Evolutionary conservation across 2,888 invertebrate species (phyloP).

Genomic region (Acronicta psi): DNA sequence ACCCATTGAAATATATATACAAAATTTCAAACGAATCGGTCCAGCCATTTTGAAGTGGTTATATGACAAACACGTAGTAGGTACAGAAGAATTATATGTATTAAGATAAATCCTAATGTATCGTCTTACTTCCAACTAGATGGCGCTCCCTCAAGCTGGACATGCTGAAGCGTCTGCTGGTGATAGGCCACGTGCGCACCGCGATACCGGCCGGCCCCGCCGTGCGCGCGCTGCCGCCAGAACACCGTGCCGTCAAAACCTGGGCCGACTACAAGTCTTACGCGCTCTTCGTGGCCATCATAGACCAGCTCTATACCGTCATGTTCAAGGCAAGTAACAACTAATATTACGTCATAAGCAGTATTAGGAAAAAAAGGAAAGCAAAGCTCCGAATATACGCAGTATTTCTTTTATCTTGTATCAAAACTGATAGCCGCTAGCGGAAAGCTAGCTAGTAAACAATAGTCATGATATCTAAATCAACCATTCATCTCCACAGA

Average conservation of each 20-base stretch:
- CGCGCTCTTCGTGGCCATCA: slow-evolving; percentile 94
- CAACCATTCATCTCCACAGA: slow-evolving; percentile 80
- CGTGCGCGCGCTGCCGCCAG: slow-evolving; percentile 86
- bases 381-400: no score
- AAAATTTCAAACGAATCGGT: no score
- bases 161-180: slow-evolving; percentile 93
- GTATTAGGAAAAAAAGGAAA: not conserved
- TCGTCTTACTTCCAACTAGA: slow-evolving; percentile 67
- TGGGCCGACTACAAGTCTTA: slow-evolving; percentile 96
- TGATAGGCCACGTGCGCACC: slow-evolving; percentile 93
- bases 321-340: slow-evolving; percentile 93
- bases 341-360: not conserved
- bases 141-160: slow-evolving; percentile 93
- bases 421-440: no score
- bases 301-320: slow-evolving; percentile 95
- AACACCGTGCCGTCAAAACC: slow-evolving; percentile 87
- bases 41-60: no score
- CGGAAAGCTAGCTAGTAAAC: no score
- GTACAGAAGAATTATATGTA: no score
- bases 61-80: no score
- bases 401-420: no score
- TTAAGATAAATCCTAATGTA: no score
- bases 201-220: slow-evolving; percentile 91
- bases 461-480: not conserved
- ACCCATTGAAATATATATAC: no score